Percentiles rank a stretch among this genome's conserved stretches.
phyloP scores from a whole-genome alignment of 2,888 invertebrate species.

The Synanthedon vespiformis region DNA sequence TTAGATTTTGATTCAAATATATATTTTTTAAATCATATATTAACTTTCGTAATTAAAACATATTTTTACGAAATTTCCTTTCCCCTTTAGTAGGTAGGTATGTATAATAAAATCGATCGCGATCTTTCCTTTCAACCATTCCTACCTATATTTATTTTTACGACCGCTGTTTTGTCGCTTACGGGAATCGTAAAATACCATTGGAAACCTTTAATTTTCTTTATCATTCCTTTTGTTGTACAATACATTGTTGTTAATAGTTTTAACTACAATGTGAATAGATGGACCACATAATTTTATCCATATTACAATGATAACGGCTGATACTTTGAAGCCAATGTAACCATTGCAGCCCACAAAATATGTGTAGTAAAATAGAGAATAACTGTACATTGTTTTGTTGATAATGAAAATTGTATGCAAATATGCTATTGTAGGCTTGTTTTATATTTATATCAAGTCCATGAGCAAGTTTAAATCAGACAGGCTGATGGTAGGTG shows the following conservation, averaged over 20 bases:
- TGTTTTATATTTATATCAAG: too few species aligned
- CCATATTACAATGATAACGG: neutral
- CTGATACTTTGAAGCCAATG: neutral
- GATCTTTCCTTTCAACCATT: slow-evolving; percentile 4
- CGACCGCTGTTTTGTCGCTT: slow-evolving; percentile 54
- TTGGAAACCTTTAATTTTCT: slow-evolving; percentile 64
- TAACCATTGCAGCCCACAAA: neutral
- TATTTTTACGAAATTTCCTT: neutral
- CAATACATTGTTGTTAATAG: slow-evolving; percentile 52
- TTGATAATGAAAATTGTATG: too few species aligned
- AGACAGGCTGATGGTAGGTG: too few species aligned
- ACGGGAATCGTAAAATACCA: slow-evolving; percentile 60
- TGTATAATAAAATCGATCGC: neutral
- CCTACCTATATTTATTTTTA: slow-evolving; percentile 50
- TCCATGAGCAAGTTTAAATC: too few species aligned
- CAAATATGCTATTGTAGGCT: too few species aligned
- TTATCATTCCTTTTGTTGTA: slow-evolving; percentile 55
- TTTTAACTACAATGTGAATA: slow-evolving; percentile 31
- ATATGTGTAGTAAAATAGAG: too few species aligned
- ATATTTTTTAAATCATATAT: too few species aligned
- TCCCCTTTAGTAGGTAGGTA: neutral
- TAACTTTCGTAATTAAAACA: too few species aligned
- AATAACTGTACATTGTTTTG: too few species aligned
- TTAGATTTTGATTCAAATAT: too few species aligned
- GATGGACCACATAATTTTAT: slow-evolving; percentile 5